Evolutionary conservation across 35 echinoderm and acorn worm species (phyloP), one percentile per base, ranked within the genome.

Genomic region (Heliocidaris erythrogramma): DNA sequence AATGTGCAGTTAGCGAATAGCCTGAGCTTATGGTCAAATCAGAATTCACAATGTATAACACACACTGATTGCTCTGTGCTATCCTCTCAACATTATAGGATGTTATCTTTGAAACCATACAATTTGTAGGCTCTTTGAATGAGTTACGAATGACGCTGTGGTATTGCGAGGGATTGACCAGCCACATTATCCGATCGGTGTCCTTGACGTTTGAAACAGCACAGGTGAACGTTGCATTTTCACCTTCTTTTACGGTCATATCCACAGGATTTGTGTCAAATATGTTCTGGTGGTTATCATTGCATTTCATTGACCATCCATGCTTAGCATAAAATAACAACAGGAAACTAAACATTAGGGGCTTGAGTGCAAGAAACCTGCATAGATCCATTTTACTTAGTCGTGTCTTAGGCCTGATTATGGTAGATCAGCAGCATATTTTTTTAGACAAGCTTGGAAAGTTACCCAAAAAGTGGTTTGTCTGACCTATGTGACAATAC

Each of bases 221-320:
- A 48, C 86, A 88, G 9, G 86, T 88, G 86, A 88, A 88, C 12
- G 86, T 88, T 11, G 86, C 86, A 11, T 88, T 48, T 88, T 88
- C 86, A 17, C 47, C 47, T 48, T 88, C 86, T 48, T 32, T 88
- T 48, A 88, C 86, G 13, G 86, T 88, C 29, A 29, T 88, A 35
- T 31, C 30, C 2, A 24, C 30, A 88, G 86, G 86, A 48, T 32
- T 12, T 35, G n/a, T 88, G n/a, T 5, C n/a, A 88, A 88, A 88
- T 11, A 31, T 65, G 60, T 21, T 65, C 60, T 65, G 13, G 21
- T 65, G 60, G 60, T 65, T 50, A 50, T 50, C 49, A 50, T 9
- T 65, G 60, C 60, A 65, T 65, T 14, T 16, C 18, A 65, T 21
- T 12, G 60, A 65, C 13, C 14, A 14, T 65, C 60, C 60, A 65